Evolutionary conservation across 2,797 vertebrate species (phyloP), one percentile per base, ranked within the genome.

Genomic region (Poeciliopsis infans): DNA sequence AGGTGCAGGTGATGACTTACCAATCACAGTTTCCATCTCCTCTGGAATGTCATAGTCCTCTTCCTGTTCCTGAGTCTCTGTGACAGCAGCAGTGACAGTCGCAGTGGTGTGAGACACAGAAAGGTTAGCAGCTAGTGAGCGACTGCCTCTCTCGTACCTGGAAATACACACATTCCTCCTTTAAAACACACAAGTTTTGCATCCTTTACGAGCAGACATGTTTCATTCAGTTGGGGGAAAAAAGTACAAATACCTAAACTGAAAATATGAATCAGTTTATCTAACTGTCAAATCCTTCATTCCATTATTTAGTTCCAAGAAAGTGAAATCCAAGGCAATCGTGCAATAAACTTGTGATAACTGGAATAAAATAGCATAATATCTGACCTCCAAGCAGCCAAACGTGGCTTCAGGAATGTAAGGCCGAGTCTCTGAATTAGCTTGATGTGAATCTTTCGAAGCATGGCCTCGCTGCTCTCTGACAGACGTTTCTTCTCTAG

Each of bases 91-190:
- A 16, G 81, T 39, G 11, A 72, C 55, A 13, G 75, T 55, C 12
- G 81, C 39, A 10, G 64, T 31, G 25, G 69, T 2, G 31, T 86
- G 89, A 0, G 91, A 81, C 83, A 86, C 91, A 71, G 96, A 93
- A 23, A 99, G 93, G 88, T 98, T 99, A 15, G 96, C 95, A 74
- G 95, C 94, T 31, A 99, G 90, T 39, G 97, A 98, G 0, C 98
- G 96, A 88, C 83, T 96, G 75, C 98, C 98, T 79, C 98, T 96
- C 86, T 98, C 97, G 86, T 99, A 99, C 89, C 98, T 99, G 91
- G 36, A 84, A 83, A 77, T 36, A 85, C 5, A 23, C 0, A 72
- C 4, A 76, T 20, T 74, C 51, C 66, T 2, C 0, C 57, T 74
- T 33, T 41, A 55, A 39, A 28, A 57, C 25, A 53, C 33, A 75